Evolutionary conservation across 2,797 vertebrate species (phyloP), one percentile per base, ranked within the genome.

Genomic region (Helicolenus hilgendorfi): DNA sequence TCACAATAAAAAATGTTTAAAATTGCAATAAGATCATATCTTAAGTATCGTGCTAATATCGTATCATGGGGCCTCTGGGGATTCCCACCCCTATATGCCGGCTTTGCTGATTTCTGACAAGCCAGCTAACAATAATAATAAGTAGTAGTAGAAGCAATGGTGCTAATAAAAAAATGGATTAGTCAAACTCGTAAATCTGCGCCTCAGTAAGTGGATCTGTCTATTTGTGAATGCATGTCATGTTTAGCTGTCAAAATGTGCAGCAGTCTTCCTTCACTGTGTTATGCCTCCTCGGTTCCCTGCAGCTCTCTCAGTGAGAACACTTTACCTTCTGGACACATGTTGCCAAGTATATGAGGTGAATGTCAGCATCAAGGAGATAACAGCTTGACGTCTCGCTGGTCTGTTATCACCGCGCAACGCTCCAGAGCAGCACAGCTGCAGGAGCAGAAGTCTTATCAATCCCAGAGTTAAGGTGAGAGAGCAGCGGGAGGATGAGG

Each of bases 281-380:
- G 27, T 75, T 83, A 77, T 72, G 77, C 78, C 81, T 62, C 11
- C 9, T 59, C 33, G 65, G 41, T 55, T 89, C 75, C 88, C 90
- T 56, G 85, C 83, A 79, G 87, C 73, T 84, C 79, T 81, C 87
- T 79, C 83, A 74, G 85, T 36, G 53, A 84, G 90, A 85, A 74
- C 67, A 69, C 69, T 67, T 74, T 76, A 86, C 87, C 84, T 93
- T 87, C 86, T 88, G 85, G 88, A 86, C 82, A 89, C 91, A 87
- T 90, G 93, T 95, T 94, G 88, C 82, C 85, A 83, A 93, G 90
- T 86, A 91, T 94, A 88, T 88, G 90, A 94, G 94, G 95, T 93
- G 95, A 94, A 95, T 95, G 96, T 97, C 92, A 91, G 92, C 92
- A 93, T 95, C 90, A 92, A 92, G 92, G 92, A 94, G 94, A 96